phyloP scores from a whole-genome alignment of 2,113 vertebrate species.

The Anolis sagrei region DNA sequence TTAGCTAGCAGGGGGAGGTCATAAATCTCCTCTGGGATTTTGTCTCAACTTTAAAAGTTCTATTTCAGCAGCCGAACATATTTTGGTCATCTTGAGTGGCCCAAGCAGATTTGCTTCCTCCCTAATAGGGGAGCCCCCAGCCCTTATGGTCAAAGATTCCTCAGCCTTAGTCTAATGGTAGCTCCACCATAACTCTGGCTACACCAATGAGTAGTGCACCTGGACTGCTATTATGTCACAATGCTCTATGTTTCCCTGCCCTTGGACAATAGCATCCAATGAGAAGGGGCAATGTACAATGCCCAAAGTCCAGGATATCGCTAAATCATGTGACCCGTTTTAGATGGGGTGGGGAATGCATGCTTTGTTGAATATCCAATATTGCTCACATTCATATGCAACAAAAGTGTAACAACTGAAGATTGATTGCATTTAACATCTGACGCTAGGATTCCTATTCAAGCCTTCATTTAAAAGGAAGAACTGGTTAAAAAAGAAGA shows the following conservation, averaged over 20 bases:
- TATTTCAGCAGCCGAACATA: too few relatives aligned
- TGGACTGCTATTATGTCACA: neutral
- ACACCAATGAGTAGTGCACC: neutral
- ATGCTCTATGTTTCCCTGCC: neutral
- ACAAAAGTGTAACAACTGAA: neutral
- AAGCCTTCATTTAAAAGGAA: neutral
- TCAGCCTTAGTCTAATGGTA: too few relatives aligned
- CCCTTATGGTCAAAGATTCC: too few relatives aligned
- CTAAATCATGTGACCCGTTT: neutral
- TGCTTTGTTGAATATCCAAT: neutral
- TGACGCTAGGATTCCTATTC: neutral
- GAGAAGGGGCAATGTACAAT: neutral
- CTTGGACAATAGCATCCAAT: neutral
- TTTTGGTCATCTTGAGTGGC: too few relatives aligned
- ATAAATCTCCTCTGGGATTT: too few relatives aligned
- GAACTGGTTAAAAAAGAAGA: neutral
- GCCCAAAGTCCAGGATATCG: neutral
- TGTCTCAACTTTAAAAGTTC: too few relatives aligned
- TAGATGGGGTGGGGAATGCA: neutral
- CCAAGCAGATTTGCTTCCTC: too few relatives aligned
- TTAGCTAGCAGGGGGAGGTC: too few relatives aligned
- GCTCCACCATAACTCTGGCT: neutral
- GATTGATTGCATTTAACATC: neutral
- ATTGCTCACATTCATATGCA: neutral
- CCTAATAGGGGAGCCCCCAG: too few relatives aligned